Percentiles rank a stretch among this genome's conserved stretches.
These are phyloP conservation scores for Mobula hypostoma DNA, from an alignment of 2,113 vertebrate species.

Conservation along the genomic window DNA sequence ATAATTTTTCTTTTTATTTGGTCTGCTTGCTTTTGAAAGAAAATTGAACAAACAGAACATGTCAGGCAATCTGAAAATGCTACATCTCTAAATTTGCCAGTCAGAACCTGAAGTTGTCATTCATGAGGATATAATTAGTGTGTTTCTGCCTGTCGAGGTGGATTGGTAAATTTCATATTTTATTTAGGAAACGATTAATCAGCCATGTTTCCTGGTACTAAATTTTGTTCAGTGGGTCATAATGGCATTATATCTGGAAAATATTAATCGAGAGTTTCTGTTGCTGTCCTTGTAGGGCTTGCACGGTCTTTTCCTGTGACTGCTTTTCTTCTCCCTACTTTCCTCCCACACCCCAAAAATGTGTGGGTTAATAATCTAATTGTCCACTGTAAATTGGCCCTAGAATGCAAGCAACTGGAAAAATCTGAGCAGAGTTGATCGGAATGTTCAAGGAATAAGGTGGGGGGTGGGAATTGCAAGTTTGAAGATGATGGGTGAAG, in stretches of 20 bases:
- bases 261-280: background rate
- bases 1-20: background rate
- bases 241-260: background rate
- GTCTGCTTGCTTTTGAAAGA: background rate
- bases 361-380: too few species aligned
- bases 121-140: background rate
- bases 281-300: too few species aligned
- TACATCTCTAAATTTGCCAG: background rate
- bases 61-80: background rate
- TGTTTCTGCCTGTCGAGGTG: background rate
- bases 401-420: too few species aligned
- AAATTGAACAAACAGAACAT: background rate
- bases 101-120: background rate
- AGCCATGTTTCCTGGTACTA: background rate
- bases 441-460: too few species aligned
- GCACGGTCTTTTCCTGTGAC: too few species aligned
- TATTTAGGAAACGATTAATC: background rate
- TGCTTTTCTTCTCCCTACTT: too few species aligned
- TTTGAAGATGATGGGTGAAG: too few species aligned
- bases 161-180: background rate
- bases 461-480: too few species aligned
- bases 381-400: too few species aligned
- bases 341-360: too few species aligned
- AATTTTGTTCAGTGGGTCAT: background rate
- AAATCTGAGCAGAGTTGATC: too few species aligned